Base-by-base conservation (phyloP, 1,140 invertebrate genomes). In the Vanessa atalanta region DNA sequence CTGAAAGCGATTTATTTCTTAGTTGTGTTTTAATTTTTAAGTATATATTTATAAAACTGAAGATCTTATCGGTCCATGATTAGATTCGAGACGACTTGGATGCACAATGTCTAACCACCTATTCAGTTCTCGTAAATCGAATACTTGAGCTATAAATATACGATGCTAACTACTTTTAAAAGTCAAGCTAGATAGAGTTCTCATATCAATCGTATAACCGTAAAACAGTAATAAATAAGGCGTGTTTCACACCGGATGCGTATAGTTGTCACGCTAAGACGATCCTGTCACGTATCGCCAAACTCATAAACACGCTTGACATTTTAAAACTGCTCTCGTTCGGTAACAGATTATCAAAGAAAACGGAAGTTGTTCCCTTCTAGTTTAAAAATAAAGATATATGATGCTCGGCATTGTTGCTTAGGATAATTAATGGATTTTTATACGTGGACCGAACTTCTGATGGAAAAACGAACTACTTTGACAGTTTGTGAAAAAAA, bases 181-280 rank as follows among this genome's bases (percentile, higher is more conserved):
- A 57, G 53, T 57, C 53, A 57, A 57, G 13, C 16, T 37, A 48
- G 47, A 63, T 47, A 7, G 14, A 31, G n/a, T 12, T 23, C 20
- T n/a, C 53, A 13, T 23, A 61, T 61, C 57, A 63, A 70, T 70
- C 57, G 12, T 47, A 69, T 23, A 72, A 31, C 61, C 48, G 66
- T 64, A 65, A 73, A 73, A 77, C 65, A 48, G 77, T 76, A 67
- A 80, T 80, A 79, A 80, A 82, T 78, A 80, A 80, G 72, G 79
- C 75, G 67, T 73, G 50, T 72, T 72, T 67, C 61, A 77, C 69
- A 73, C 73, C 81, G 81, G 79, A 83, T 76, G 67, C 70, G 69
- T 66, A 73, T 74, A 70, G 79, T 79, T 78, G 76, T 77, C 69
- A 61, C 63, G 69, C 68, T 26, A 53, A 60, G 47, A 64, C 65